These are phyloP conservation scores for Gallinago undulata DNA, from an alignment of 2,113 vertebrate species.

Conservation along the genomic window DNA sequence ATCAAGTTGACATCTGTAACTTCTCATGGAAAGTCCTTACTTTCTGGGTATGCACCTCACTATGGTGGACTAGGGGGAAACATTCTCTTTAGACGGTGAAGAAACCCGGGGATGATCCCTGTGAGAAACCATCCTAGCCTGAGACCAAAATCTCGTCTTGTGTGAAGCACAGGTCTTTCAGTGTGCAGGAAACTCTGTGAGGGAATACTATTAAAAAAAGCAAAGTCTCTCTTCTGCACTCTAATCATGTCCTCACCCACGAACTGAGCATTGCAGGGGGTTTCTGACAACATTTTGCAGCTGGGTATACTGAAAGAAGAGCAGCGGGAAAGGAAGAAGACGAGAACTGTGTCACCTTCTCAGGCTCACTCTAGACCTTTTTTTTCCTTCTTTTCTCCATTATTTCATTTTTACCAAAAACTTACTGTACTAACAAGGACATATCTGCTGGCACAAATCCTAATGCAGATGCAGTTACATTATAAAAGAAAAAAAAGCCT, in stretches of 20 bases:
- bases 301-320: background rate
- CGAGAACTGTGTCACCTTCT: background rate
- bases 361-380: background rate
- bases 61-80: background rate
- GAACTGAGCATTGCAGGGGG: background rate
- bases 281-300: background rate
- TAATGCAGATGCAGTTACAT: background rate
- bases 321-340: background rate
- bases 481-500: background rate
- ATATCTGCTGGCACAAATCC: background rate
- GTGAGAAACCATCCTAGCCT: background rate
- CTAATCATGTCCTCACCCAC: background rate
- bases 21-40: background rate
- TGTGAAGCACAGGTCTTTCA: constrained; percentile 25
- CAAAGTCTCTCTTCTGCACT: background rate
- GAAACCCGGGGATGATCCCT: background rate
- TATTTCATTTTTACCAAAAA: background rate
- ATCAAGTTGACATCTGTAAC: background rate
- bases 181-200: background rate
- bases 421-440: background rate
- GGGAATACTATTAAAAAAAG: background rate
- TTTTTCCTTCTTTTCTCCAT: background rate
- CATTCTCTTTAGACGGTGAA: background rate
- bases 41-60: background rate
- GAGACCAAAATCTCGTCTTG: background rate